Conservation (phyloP, 2,113 vertebrate species). For the Cryptotis parvus region DNA sequence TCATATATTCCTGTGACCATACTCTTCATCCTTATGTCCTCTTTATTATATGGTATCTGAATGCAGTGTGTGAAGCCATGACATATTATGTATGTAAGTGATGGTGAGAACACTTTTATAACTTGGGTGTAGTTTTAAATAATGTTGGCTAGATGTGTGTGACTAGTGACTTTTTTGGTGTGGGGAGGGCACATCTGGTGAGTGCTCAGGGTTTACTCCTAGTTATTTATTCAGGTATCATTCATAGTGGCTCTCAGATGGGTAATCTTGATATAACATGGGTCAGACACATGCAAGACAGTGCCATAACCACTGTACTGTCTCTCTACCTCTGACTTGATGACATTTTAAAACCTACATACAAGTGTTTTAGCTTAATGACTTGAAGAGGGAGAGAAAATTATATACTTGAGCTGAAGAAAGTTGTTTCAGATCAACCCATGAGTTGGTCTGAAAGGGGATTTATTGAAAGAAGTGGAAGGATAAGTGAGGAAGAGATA, state of each 20-base stretch:
- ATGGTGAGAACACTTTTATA: not conserved
- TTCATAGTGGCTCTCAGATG: too few relatives aligned
- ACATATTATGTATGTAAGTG: not conserved
- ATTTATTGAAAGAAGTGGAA: not conserved
- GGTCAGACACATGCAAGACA: not conserved
- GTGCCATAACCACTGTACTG: too few relatives aligned
- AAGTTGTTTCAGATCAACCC: constrained; percentile 15
- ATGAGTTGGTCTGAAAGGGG: not conserved
- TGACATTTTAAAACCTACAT: not conserved
- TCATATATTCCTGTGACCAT: not conserved
- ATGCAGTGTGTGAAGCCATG: not conserved
- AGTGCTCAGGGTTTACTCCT: too few relatives aligned
- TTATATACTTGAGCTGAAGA: not conserved
- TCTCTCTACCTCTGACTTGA: not conserved
- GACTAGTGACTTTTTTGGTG: too few relatives aligned
- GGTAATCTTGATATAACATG: too few relatives aligned
- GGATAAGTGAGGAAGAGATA: not conserved
- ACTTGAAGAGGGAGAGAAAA: not conserved
- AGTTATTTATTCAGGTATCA: too few relatives aligned
- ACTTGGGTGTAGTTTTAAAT: not conserved
- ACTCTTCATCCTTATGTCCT: not conserved
- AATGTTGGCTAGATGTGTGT: not conserved
- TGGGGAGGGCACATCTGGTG: too few relatives aligned
- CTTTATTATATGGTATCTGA: not conserved
- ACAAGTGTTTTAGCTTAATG: not conserved